Base-by-base conservation (phyloP, 2,797 vertebrate genomes). In the Diplodus sargus region DNA sequence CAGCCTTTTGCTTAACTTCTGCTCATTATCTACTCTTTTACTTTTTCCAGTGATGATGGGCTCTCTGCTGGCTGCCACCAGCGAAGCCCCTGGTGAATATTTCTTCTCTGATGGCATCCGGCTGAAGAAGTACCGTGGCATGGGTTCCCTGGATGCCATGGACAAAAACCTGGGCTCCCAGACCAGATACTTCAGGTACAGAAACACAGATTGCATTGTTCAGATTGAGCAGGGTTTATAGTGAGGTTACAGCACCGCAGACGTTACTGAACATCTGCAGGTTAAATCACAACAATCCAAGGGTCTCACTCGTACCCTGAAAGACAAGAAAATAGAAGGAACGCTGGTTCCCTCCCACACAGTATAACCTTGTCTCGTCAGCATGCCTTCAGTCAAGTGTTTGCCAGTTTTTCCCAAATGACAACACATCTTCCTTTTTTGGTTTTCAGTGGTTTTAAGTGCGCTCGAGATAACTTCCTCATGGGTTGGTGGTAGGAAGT, bases 101-200 rank as follows among this genome's bases (percentile, higher is more conserved):
- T 99, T 98, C 93, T 99, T 99, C 91, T 99, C 98, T 0, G 98
- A 99, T 25, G 98, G 98, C 54, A 98, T 99, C 88, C 93, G 98
- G 87, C 93, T 99, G 70, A 99, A 99, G 94, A 99, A 99, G 59
- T 99, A 98, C 76, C 96, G 98, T 0, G 98, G 98, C 39, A 99
- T 99, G 98, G 98, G 98, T 45, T 99, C 98, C 0, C 91, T 99
- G 1, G 98, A 99, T 30, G 98, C 98, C 86, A 99, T 99, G 98
- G 97, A 99, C 94, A 99, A 99, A 92, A 98, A 99, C 87, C 85
- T 99, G 76, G 97, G 98, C 88, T 99, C 98, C 73, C 98, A 99
- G 92, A 98, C 95, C 73, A 95, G 98, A 85, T 99, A 99, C 85
- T 99, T 99, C 94, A 99, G 98, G 98, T 99, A 89, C 51, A 70